Conservation (phyloP, 2,113 vertebrate genomes). For the Cricetomys ansorgei region DNA sequence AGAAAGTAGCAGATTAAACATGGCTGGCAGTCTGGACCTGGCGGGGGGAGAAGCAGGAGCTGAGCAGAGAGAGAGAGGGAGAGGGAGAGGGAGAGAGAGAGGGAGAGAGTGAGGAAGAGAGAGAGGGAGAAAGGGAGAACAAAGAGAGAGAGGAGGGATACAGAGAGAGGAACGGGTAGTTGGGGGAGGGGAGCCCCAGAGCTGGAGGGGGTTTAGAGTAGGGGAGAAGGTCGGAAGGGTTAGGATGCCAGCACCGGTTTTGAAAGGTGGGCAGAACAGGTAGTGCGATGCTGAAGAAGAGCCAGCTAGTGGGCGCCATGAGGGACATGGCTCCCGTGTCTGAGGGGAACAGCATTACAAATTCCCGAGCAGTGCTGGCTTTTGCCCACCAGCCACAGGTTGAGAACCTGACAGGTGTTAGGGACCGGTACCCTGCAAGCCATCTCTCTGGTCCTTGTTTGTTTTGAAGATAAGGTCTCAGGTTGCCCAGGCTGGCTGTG, state of each 20-base stretch:
- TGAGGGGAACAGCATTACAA: neutral
- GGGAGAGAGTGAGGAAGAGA: neutral
- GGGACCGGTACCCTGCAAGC: neutral
- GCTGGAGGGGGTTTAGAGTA: neutral
- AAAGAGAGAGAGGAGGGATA: fast-evolving
- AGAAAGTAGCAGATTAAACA: neutral
- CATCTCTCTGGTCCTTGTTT: neutral
- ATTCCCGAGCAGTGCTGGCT: neutral
- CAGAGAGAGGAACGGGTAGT: too few relatives aligned
- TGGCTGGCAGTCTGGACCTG: too few relatives aligned
- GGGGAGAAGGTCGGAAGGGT: neutral
- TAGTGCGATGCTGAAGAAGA: too few relatives aligned
- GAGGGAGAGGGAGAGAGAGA: too few relatives aligned
- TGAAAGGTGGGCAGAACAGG: too few relatives aligned
- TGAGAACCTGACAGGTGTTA: neutral
- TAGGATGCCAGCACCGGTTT: neutral
- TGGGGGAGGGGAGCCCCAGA: neutral
- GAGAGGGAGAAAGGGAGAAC: neutral
- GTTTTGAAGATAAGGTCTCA: neutral
- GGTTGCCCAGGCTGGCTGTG: neutral
- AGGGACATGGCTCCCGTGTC: neutral
- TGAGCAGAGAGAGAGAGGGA: neutral
- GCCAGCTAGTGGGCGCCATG: too few relatives aligned
- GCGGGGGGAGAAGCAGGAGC: too few relatives aligned
- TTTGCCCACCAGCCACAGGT: neutral